These are phyloP conservation scores for Gallinago media DNA, from an alignment of 2,113 vertebrate genomes.

Conservation along the genomic window DNA sequence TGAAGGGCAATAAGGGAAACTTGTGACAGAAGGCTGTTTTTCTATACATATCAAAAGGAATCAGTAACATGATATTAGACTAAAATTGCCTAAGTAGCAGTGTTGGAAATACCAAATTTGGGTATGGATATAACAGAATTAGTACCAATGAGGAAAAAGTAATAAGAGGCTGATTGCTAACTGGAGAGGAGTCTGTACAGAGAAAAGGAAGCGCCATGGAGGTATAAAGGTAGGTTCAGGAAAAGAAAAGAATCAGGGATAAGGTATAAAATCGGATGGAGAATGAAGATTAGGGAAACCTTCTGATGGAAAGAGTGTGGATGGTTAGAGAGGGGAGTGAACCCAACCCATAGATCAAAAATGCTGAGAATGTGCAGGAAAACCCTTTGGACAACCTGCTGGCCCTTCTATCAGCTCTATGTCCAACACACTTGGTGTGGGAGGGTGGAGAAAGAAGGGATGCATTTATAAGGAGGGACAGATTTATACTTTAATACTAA, in stretches of 20 bases:
- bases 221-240: background rate
- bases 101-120: background rate
- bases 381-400: background rate
- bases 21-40: background rate
- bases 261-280: background rate
- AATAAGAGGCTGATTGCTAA: background rate
- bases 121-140: background rate
- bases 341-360: background rate
- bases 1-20: background rate
- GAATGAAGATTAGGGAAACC: background rate
- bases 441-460: rapidly evolving
- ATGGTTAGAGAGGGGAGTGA: background rate
- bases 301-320: background rate
- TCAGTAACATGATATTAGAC: background rate
- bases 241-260: background rate
- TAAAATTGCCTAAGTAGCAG: background rate
- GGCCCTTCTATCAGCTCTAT: background rate
- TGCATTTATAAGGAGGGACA: rapidly evolving
- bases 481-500: background rate
- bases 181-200: background rate
- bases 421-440: background rate
- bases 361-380: rapidly evolving
- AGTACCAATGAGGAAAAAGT: background rate
- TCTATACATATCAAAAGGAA: background rate
- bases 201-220: background rate